Evolutionary conservation across 2,113 vertebrate species (phyloP), one percentile per base, ranked within the genome.

Genomic region (Cervus canadensis): DNA sequence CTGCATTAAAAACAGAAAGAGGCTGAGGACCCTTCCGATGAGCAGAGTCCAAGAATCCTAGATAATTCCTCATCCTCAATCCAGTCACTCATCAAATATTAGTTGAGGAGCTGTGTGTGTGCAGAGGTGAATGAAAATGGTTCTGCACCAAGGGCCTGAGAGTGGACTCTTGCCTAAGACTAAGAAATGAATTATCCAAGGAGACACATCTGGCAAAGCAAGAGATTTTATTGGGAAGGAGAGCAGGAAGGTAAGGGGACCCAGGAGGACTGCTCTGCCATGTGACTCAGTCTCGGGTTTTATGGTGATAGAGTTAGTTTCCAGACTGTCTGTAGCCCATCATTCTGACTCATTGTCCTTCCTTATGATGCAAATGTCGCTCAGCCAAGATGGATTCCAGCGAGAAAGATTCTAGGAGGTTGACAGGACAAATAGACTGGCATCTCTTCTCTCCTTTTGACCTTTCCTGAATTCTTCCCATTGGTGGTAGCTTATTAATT

Each of bases 251-350:
- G 64, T 71, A 71, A 23, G 19, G 67, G 67, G 5, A 23, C 21
- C 67, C n/a, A 71, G n/a, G n/a, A 71, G 67, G 19, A 36, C n/a
- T 71, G 67, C 67, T 71, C 67, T 71, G 67, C 67, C n/a, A 12
- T 0, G 1, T 71, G 67, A 36, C n/a, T 59, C 2, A 28, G 59
- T 36, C 67, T 36, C 1, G 0, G n/a, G 10, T 12, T 23, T 71
- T 71, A 36, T 71, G n/a, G 19, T 71, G n/a, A 71, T 40, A 10
- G n/a, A 19, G 9, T 40, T 23, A 23, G n/a, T 12, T 71, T 40
- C 67, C 67, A 71, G 67, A 71, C 67, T 36, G 64, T 40, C 19
- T 71, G 2, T 23, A 71, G 19, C 67, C 67, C n/a, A 12, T 12
- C 67, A 40, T 40, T 71, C 19, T 40, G n/a, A 71, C 67, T 71